Evolutionary conservation across 2,113 vertebrate species (phyloP).

Genomic region (Cepphus grylle): DNA sequence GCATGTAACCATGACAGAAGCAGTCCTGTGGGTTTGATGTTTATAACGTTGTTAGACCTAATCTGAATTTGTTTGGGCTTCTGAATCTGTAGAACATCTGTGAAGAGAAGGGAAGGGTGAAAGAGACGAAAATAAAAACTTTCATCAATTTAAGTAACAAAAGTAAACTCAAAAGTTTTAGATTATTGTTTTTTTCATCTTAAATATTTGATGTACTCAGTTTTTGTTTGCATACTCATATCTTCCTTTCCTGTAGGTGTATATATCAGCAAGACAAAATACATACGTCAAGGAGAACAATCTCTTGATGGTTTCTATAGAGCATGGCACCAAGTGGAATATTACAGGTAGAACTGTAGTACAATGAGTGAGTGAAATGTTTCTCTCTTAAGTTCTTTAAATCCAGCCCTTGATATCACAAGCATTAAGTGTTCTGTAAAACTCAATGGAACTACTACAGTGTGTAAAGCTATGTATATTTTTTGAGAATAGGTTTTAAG

Average conservation of each 20-base stretch:
- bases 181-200: neutral
- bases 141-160: neutral
- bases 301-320: slow-evolving; percentile 98
- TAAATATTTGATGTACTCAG: neutral
- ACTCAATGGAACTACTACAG: neutral
- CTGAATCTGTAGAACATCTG: neutral
- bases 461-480: neutral
- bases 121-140: neutral
- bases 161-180: neutral
- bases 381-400: slow-evolving; percentile 53
- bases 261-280: slow-evolving; percentile 96
- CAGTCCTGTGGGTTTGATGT: neutral
- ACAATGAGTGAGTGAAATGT: slow-evolving; percentile 71
- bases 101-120: neutral
- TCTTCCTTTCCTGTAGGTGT: slow-evolving; percentile 77
- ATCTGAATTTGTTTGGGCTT: neutral
- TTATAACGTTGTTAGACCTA: neutral
- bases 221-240: neutral
- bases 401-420: neutral
- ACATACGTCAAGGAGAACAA: slow-evolving; percentile 96
- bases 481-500: neutral
- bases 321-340: slow-evolving; percentile 98
- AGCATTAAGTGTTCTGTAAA: neutral
- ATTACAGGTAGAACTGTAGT: slow-evolving; percentile 88
- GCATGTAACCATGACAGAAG: neutral